A percentile compares a stretch with the other conserved stretches of the same genome.
Evolutionary conservation across 2,113 vertebrate genomes (phyloP).

Genomic region (Aphelocoma coerulescens): DNA sequence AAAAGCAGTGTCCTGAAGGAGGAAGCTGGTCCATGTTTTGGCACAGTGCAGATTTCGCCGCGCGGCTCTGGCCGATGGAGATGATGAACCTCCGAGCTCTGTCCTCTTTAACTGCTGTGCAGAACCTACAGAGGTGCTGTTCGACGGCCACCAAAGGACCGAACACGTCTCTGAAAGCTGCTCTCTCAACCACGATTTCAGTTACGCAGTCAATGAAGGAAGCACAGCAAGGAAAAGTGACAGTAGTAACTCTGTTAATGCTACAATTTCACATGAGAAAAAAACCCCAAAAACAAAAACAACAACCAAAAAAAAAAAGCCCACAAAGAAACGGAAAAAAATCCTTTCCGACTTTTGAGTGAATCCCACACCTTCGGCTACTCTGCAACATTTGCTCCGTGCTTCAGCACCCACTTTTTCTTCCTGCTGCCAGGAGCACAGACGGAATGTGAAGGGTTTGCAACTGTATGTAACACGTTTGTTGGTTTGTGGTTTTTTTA

Average conservation of each 20-base stretch:
- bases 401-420: not conserved
- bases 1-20: not conserved
- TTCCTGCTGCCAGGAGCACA: too few species aligned
- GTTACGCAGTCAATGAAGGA: too few species aligned
- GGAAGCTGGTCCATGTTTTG: fast-evolving
- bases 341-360: too few species aligned
- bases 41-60: not conserved
- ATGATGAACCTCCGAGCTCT: fast-evolving
- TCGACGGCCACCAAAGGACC: fast-evolving
- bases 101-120: not conserved
- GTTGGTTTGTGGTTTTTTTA: not conserved
- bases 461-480: not conserved
- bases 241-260: not conserved
- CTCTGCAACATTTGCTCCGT: not conserved
- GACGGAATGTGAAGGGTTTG: not conserved
- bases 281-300: too few species aligned
- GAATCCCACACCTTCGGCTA: not conserved
- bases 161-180: fast-evolving
- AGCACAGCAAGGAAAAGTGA: not conserved
- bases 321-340: not conserved
- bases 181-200: too few species aligned
- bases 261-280: not conserved
- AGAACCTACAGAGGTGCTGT: fast-evolving
- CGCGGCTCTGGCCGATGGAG: not conserved
- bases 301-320: too few species aligned